Evolutionary conservation across 1,140 invertebrate genomes (phyloP), one percentile per base, ranked within the genome.

Genomic region (Drosophila orena): DNA sequence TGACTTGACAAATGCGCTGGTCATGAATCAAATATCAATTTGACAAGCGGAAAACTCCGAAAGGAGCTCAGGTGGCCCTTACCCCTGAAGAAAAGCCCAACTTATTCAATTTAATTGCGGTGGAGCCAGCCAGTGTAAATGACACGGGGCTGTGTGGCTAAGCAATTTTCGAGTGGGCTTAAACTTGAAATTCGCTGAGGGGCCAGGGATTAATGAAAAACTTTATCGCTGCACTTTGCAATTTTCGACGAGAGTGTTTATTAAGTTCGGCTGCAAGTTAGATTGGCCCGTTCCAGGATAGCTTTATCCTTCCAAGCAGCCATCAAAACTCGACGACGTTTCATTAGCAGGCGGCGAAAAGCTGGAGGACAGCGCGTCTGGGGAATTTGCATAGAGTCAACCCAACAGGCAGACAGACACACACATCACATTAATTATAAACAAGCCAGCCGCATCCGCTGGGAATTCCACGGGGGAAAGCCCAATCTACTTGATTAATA

Each of bases 11-110:
- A 89, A 89, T 89, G 84, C 73, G 68, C 77, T 88, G 88, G 88
- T 90, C 88, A 90, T 90, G 88, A 83, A 90, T 90, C 86, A 90
- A 90, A 90, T 90, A 90, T 90, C 88, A 90, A 90, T 88, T 90
- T 90, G 88, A 90, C 88, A 88, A 90, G 81, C 88, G 57, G 55
- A 65, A 68, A 84, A 56, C 81, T 35, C 40, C 27, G 7, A n/a
- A 24, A 35, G 35, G 47, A 37, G 47, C 71, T 83, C 84, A 90
- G 85, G 85, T 89, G 84, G 65, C 35, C 24, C 49, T 34, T 68
- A 30, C 24, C 34, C n/a, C 64, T 46, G 30, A 12, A 46, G 49
- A 49, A 43, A 59, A 47, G 38, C 56, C 77, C 77, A 61, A 62
- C 78, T 84, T 77, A 89, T 89, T 89, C 84, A 89, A 89, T 89